phyloP scores from a whole-genome alignment of 2,113 vertebrate genomes.

The Phylloscopus trochilus region DNA sequence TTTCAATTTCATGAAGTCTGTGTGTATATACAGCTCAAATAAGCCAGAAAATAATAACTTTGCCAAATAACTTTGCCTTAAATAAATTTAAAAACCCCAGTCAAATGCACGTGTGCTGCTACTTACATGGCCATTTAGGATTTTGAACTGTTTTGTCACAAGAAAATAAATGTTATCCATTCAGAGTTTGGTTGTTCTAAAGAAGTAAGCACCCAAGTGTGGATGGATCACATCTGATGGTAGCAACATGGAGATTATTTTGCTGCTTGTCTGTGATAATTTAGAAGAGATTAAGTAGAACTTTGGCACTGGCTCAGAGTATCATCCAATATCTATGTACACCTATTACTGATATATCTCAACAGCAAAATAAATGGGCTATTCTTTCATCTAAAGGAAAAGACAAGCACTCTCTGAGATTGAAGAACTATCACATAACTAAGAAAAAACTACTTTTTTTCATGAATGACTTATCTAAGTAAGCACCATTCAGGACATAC shows the following conservation, averaged over 20 bases:
- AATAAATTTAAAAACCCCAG: not conserved
- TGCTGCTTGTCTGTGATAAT: not conserved
- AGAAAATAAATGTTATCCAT: not conserved
- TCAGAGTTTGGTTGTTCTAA: not conserved
- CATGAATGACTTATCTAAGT: not conserved
- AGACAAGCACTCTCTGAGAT: not conserved
- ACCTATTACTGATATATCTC: not conserved
- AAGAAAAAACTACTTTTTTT: not conserved
- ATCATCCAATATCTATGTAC: not conserved
- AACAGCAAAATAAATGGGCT: not conserved
- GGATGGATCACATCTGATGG: not conserved
- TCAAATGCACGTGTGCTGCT: not conserved
- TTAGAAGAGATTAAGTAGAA: not conserved
- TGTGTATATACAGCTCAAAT: not conserved
- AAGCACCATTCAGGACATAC: not conserved
- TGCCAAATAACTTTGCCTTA: not conserved
- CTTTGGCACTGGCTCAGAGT: not conserved
- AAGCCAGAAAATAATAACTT: not conserved
- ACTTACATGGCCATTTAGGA: not conserved
- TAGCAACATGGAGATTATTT: not conserved
- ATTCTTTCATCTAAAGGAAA: not conserved
- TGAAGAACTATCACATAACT: not conserved
- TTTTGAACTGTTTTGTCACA: not conserved
- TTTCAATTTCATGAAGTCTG: not conserved
- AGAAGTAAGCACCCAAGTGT: not conserved